These are phyloP conservation scores for Cyphomyrus discorhynchus DNA, from an alignment of 2,113 vertebrate genomes.

Conservation along the genomic window DNA sequence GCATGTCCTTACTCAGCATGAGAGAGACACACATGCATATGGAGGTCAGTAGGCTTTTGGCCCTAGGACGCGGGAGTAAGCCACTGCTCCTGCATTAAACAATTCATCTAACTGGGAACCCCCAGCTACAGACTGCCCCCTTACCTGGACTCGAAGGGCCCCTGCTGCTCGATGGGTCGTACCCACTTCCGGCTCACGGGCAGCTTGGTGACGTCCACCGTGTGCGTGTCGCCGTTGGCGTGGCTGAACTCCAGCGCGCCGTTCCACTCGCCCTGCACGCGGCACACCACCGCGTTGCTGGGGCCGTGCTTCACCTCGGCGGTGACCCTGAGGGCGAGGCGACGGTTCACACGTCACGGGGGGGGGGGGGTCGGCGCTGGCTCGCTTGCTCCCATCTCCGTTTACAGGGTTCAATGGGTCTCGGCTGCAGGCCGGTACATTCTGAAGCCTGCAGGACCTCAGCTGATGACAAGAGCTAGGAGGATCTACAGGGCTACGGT, in stretches of 20 bases:
- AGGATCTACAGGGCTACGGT: neutral
- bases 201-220: constrained; percentile 79
- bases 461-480: neutral
- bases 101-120: neutral
- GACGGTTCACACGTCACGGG: neutral
- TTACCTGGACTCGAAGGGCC: constrained; percentile 85
- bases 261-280: constrained; percentile 95
- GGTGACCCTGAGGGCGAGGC: constrained; percentile 65
- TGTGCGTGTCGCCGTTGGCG: constrained; percentile 72
- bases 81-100: neutral
- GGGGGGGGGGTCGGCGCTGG: neutral
- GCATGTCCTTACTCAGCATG: neutral
- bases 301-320: constrained; percentile 89
- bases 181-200: constrained; percentile 77
- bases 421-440: neutral
- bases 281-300: constrained; percentile 79
- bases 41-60: neutral
- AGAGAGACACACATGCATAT: neutral
- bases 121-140: neutral
- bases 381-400: neutral
- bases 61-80: neutral
- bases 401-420: neutral
- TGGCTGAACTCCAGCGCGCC: constrained; percentile 84
- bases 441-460: neutral
- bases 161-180: constrained; percentile 79